Base-by-base conservation (phyloP, 2,113 vertebrate species). In the Takifugu bimaculatus region DNA sequence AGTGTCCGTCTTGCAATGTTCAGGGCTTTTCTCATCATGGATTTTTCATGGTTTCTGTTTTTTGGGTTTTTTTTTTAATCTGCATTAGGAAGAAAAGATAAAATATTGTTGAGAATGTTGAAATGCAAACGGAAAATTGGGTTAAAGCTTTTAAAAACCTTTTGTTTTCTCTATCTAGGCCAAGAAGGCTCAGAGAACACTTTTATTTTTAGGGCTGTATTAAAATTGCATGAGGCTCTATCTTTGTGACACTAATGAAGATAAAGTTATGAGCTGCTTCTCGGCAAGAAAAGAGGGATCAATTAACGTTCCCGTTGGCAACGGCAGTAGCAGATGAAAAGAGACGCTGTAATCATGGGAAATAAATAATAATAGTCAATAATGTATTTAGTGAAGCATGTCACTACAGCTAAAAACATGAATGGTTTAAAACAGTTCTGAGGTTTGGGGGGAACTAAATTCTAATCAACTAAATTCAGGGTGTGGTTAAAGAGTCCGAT, bases 161-260 rank as follows among this genome's bases (percentile, higher is more conserved):
- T 60, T 61, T 57, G n/a, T 70, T 70, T 54, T 48, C 26, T 47
- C 2, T 69, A 64, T 58, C 55, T 73, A 65, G 74, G 61, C 7
- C 60, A 66, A 4, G 15, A 48, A 29, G 6, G 14, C 63, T 70
- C 56, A 14, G 42, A 52, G 51, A 28, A 54, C 3, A 15, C 51
- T 49, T 49, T 29, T 53, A 48, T 42, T 63, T 57, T 73, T 32
- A 11, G 43, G 39, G 59, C 42, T 5, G 35, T 13, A 65, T 81
- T 59, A 72, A 70, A 62, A 27, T 65, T 81, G 60, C 65, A 80
- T 7, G 52, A 59, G 48, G 26, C 45, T 62, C 44, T 63, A 70
- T 63, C 28, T 49, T 4, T 58, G 44, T 58, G 49, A 70, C 39
- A 60, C 54, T 81, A 79, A 81, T 84, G 71, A 57, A 45, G 59